These are phyloP conservation scores for Oceanites oceanicus DNA, from an alignment of 2,113 vertebrate genomes.

Conservation along the genomic window DNA sequence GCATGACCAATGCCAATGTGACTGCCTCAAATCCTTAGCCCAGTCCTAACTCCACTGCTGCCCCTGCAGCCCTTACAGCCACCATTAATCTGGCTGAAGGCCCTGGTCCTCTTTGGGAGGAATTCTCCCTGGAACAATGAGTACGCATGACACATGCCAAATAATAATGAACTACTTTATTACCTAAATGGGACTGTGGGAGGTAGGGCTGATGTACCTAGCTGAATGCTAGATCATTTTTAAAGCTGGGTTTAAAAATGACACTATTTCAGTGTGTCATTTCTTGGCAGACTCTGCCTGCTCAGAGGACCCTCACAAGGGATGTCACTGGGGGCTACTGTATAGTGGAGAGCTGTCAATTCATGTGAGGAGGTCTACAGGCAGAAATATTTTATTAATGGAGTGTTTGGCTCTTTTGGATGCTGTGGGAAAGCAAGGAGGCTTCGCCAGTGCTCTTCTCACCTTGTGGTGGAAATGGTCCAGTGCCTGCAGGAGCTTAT, in stretches of 20 bases:
- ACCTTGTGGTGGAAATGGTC: background rate
- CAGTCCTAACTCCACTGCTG: background rate
- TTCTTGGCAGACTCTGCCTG: background rate
- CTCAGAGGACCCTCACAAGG: background rate
- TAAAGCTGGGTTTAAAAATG: background rate
- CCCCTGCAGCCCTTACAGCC: background rate
- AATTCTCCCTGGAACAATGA: background rate
- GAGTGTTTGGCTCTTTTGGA: conserved; percentile 1
- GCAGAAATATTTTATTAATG: conserved; percentile 35
- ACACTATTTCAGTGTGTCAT: background rate
- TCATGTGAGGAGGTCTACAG: background rate
- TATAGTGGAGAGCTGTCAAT: background rate
- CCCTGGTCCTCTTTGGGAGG: background rate
- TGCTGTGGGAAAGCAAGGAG: background rate
- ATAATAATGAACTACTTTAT: conserved; percentile 12
- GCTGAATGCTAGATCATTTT: background rate
- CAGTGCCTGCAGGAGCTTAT: background rate
- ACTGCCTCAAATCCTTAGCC: background rate
- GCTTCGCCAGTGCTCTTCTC: background rate
- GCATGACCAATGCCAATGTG: background rate
- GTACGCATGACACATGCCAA: background rate
- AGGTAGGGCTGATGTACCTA: background rate
- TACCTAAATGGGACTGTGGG: background rate
- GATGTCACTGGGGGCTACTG: background rate
- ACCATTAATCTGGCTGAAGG: background rate